These are phyloP conservation scores for human (Homo sapiens) DNA, from an alignment of 2,113 vertebrate genomes.

Conservation along the genomic window DNA sequence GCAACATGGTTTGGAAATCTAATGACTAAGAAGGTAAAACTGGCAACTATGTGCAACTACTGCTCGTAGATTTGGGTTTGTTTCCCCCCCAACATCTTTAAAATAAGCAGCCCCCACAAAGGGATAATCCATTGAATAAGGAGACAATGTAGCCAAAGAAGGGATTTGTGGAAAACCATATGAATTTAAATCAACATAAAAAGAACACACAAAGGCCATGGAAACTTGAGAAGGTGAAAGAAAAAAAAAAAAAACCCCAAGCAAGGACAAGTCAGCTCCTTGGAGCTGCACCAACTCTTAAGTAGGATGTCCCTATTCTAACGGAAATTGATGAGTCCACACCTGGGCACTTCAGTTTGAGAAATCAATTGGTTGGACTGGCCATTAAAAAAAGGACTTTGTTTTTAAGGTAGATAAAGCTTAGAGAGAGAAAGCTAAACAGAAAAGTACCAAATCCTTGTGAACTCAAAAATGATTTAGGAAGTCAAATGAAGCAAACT, in stretches of 20 bases:
- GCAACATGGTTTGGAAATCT: neutral
- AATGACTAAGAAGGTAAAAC: constrained; percentile 33
- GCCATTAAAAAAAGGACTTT: neutral
- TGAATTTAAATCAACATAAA: neutral
- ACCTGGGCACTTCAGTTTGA: neutral
- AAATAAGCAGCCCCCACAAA: neutral
- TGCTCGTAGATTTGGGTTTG: neutral
- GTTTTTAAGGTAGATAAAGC: neutral
- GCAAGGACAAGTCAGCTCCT: neutral
- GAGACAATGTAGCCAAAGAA: neutral
- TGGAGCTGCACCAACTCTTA: neutral
- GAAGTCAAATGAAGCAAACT: constrained; percentile 8
- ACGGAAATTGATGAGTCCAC: neutral
- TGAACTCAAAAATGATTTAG: constrained; percentile 29
- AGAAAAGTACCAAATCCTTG: neutral
- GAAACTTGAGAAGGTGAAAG: neutral
- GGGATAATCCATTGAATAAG: neutral
- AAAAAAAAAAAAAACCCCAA: neutral
- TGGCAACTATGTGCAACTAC: neutral
- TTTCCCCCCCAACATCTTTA: constrained; percentile 16
- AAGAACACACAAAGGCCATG: neutral
- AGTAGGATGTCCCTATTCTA: neutral
- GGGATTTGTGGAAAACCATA: neutral
- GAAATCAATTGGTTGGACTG: neutral
- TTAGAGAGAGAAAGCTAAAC: constrained; percentile 2